phyloP scores from a whole-genome alignment of 2,113 vertebrate species.

The Salvelinus fontinalis region DNA sequence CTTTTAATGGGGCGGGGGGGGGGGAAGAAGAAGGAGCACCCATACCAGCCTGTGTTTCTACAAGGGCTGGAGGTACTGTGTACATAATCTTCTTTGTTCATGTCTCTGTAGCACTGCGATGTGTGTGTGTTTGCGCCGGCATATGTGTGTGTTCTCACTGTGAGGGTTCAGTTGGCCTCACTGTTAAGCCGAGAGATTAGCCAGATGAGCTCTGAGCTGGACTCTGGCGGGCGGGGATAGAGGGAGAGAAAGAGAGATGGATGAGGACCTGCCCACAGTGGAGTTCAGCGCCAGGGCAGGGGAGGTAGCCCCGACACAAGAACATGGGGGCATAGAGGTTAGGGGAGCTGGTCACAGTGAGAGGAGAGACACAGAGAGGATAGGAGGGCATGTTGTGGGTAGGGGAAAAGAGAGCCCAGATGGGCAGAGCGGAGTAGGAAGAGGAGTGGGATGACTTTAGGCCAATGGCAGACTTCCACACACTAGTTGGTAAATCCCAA shows the following conservation, averaged over 20 bases:
- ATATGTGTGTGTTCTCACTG: slow-evolving; percentile 32
- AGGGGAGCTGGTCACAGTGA: slow-evolving; percentile 33
- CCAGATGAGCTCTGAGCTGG: slow-evolving; percentile 45
- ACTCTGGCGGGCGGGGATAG: slow-evolving; percentile 12
- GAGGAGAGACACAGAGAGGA: slow-evolving; percentile 11
- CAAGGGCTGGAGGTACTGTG: too few relatives aligned
- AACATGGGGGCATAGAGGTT: slow-evolving; percentile 22
- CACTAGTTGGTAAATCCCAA: neutral
- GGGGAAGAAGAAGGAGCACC: slow-evolving; percentile 29
- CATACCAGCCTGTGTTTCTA: slow-evolving; percentile 39
- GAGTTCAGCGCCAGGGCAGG: slow-evolving; percentile 59
- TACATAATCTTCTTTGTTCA: neutral
- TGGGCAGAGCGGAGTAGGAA: slow-evolving; percentile 12
- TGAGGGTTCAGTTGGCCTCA: slow-evolving; percentile 45
- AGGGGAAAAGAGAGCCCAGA: neutral
- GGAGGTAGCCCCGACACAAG: slow-evolving; percentile 17
- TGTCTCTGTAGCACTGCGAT: slow-evolving; percentile 15
- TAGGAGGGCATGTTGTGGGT: neutral
- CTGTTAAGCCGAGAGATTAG: slow-evolving; percentile 62
- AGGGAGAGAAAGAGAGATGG: neutral
- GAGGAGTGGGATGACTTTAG: slow-evolving; percentile 28
- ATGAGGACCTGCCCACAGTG: slow-evolving; percentile 42
- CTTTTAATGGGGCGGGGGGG: slow-evolving; percentile 50
- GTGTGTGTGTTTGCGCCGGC: slow-evolving; percentile 24
- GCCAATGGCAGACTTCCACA: neutral